Evolutionary conservation across 2,888 invertebrate genomes (phyloP).

Genomic region (Anoplius nigerrimus): DNA sequence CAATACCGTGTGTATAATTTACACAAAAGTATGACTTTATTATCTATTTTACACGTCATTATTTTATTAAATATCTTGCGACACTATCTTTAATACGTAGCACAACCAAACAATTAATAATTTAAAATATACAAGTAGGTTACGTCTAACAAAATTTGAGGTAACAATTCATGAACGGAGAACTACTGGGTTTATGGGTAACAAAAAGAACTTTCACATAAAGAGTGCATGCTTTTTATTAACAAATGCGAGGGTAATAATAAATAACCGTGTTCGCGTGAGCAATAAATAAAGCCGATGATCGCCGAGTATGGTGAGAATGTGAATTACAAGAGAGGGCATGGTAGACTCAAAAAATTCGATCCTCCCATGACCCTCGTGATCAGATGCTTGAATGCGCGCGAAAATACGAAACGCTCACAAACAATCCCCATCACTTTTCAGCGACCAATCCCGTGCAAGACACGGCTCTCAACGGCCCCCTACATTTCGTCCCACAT

Average conservation of each 20-base stretch:
- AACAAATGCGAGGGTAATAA: conserved; percentile 60
- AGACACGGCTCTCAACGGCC: neutral
- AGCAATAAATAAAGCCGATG: conserved; percentile 58
- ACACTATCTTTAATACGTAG: too few species aligned
- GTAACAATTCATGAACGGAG: too few species aligned
- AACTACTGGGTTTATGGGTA: too few species aligned
- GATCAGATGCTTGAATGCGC: neutral
- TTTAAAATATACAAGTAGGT: too few species aligned
- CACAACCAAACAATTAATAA: too few species aligned
- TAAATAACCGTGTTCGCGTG: conserved; percentile 61
- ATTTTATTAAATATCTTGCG: too few species aligned
- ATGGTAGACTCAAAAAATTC: neutral
- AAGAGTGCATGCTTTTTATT: conserved; percentile 60
- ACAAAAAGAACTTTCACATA: too few species aligned
- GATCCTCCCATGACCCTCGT: neutral
- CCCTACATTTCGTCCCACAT: neutral
- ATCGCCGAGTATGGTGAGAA: neutral
- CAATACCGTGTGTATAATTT: too few species aligned
- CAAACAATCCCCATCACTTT: neutral
- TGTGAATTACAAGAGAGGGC: too few species aligned
- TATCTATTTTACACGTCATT: too few species aligned
- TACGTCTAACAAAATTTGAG: too few species aligned
- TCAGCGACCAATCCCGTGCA: neutral
- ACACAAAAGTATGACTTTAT: too few species aligned
- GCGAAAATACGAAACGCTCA: neutral